Conservation (phyloP, 2,888 invertebrate species). For the Leptinotarsa tumamoca region DNA sequence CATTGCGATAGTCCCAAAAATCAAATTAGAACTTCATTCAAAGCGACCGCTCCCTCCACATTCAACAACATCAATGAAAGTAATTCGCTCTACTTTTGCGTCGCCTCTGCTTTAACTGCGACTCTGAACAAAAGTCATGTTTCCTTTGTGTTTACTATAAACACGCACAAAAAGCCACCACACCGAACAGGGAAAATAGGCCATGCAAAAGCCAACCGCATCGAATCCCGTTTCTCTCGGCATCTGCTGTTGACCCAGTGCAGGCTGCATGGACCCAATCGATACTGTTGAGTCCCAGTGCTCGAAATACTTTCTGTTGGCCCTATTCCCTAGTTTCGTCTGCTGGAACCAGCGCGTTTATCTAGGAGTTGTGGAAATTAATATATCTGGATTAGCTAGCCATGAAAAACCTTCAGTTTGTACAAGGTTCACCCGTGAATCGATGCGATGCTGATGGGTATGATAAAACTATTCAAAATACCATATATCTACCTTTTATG, state of each 20-base stretch:
- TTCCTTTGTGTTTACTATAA: background rate
- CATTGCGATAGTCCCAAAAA: too few species aligned
- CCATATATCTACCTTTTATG: too few species aligned
- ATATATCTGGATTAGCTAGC: too few species aligned
- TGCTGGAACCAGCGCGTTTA: too few species aligned
- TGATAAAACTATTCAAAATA: too few species aligned
- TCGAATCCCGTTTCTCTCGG: constrained; percentile 5
- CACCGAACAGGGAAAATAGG: constrained; percentile 9
- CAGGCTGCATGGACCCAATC: constrained; percentile 11
- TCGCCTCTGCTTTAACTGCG: background rate
- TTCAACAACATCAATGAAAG: background rate
- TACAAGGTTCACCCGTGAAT: too few species aligned
- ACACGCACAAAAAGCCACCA: constrained; percentile 1
- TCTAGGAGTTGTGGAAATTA: too few species aligned
- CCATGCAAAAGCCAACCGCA: constrained; percentile 19
- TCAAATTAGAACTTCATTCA: background rate
- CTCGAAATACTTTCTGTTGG: background rate
- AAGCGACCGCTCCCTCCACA: background rate
- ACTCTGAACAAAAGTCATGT: background rate
- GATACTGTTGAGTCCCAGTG: background rate
- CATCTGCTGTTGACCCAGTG: constrained; percentile 18
- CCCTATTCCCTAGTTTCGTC: background rate
- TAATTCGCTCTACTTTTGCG: background rate
- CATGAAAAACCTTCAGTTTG: too few species aligned
- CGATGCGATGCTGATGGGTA: too few species aligned